Percentiles rank a stretch among this genome's conserved stretches.
phyloP scores from a whole-genome alignment of 2,113 vertebrate species.

The Blennius ocellaris region DNA sequence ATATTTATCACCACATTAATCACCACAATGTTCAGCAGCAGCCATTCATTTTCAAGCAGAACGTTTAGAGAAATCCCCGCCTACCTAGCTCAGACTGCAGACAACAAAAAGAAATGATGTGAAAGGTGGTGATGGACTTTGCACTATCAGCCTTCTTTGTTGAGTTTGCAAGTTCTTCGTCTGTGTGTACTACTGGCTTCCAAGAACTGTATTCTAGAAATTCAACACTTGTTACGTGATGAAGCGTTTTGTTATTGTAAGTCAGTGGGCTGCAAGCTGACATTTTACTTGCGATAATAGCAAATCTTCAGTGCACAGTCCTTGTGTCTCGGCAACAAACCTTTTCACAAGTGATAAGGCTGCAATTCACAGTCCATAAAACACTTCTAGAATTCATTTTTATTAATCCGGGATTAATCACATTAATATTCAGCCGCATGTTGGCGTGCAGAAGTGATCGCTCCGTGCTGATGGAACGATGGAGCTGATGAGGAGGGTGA shows the following conservation, averaged over 20 bases:
- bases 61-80: not conserved
- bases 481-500: conserved; percentile 18
- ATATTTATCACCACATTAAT: not conserved
- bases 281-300: not conserved
- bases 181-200: no score
- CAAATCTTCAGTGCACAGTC: not conserved
- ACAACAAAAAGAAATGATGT: not conserved
- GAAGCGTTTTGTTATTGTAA: not conserved
- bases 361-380: not conserved
- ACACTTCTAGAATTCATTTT: not conserved
- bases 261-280: not conserved
- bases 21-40: not conserved
- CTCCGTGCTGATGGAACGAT: conserved; percentile 15
- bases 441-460: not conserved
- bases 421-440: conserved; percentile 1
- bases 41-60: not conserved
- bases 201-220: no score
- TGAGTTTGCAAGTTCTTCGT: no score
- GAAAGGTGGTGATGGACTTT: no score
- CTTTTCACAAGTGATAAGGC: not conserved
- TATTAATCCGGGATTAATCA: conserved; percentile 17
- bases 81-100: not conserved
- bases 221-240: no score
- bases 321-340: not conserved
- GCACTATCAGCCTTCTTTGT: no score